Base-by-base conservation (phyloP, 2,888 invertebrate genomes). In the Rhorus exstirpatorius region DNA sequence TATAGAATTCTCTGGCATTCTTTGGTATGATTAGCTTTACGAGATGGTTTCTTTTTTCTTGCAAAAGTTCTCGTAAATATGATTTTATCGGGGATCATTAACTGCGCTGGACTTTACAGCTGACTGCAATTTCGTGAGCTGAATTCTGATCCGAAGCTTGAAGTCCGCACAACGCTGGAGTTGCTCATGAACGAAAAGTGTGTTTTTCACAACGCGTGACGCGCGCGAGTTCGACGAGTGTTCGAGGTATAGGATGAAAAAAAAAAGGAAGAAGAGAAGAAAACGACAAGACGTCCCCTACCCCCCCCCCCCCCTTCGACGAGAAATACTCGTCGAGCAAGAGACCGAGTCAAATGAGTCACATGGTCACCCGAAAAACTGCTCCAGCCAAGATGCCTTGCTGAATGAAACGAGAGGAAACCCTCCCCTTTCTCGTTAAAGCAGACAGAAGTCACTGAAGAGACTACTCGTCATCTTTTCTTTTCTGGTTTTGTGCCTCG, bases 381-480 rank as follows among this genome's bases (percentile, higher is more conserved):
- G 83, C 84, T 76, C 75, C 70, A 55, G 61, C 79, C 61, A 6
- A 68, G 24, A 60, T 55, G 55, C 65, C 26, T 55, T 26, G 41
- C 71, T 83, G 82, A 83, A 83, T 83, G 82, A 83, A 82, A 58
- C 35, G 70, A 41, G 41, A 86, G 84, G 87, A 87, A 86, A 83
- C 77, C 85, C 87, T 85, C 87, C 84, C 83, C 81, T 81, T 84
- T 81, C 88, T 90, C 90, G 89, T 89, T 90, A 88, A 88, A 89
- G 82, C 87, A 85, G 83, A 86, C 88, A 83, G 79, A 76, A 83
- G 82, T 83, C 79, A 76, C 75, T 53, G 53, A 67, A 67, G 75
- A 60, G 76, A 38, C 61, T 77, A 38, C 61, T 77, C 65, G 51
- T 79, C 74, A 58, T 79, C 58, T 79, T 71, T 82, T 78, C 53